phyloP scores from a whole-genome alignment of 2,797 vertebrate genomes.

The Propithecus deckenii region DNA sequence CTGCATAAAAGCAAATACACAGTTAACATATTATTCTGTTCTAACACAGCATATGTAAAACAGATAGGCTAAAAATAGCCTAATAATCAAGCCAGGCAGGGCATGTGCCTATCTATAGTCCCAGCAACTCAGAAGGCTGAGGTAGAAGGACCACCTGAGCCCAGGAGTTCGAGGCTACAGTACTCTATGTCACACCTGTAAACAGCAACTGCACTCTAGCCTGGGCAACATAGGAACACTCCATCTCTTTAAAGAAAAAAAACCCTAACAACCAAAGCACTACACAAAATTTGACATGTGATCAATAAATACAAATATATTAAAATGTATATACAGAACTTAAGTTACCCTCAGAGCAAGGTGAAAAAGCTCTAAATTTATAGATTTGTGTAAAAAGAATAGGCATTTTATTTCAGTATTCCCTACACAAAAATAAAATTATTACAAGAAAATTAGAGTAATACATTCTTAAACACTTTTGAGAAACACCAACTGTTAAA shows the following conservation, averaged over 20 bases:
- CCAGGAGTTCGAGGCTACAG: neutral
- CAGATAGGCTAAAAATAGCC: neutral
- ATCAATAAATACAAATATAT: constrained; percentile 45
- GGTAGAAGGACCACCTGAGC: neutral
- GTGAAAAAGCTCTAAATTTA: constrained; percentile 30
- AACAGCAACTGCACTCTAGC: neutral
- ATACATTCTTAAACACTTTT: neutral
- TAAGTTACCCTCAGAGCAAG: constrained; percentile 17
- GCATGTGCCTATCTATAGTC: neutral
- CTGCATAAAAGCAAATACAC: constrained; percentile 15
- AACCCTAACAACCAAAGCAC: constrained; percentile 35
- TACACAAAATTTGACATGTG: neutral
- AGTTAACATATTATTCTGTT: neutral
- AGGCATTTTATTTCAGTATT: neutral
- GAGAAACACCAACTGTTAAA: constrained; percentile 1
- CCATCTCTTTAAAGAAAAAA: neutral
- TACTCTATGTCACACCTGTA: too few species aligned
- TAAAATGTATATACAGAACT: neutral
- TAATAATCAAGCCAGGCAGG: neutral
- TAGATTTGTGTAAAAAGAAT: neutral
- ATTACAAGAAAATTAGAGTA: constrained; percentile 31
- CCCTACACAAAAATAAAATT: constrained; percentile 6
- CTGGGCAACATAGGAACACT: neutral
- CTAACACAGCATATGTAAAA: neutral
- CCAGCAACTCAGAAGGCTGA: neutral